Base-by-base conservation (phyloP, 2,888 invertebrate species). In the Nomada hirtipes region DNA sequence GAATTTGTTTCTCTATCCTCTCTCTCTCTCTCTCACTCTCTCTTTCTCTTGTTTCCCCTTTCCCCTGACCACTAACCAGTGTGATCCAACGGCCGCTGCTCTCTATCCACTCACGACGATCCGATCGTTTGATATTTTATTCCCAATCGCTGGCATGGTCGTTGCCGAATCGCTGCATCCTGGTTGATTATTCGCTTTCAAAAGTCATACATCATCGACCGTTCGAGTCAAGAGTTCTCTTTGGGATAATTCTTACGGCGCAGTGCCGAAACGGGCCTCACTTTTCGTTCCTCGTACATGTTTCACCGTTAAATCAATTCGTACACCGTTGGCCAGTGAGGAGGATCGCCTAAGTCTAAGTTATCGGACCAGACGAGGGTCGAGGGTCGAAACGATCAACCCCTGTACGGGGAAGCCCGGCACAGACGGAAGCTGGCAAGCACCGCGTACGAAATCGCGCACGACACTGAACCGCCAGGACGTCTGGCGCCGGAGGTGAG, bases 401-500 rank as follows among this genome's bases (percentile, higher is more conserved):
- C 15, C 47, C 26, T 15, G 15, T 20, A 23, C 71, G 82, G 52
- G 29, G 71, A 20, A 60, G 36, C 44, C 72, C 42, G 85, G 55
- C 85, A 86, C 86, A 73, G 76, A 60, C 60, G 70, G 29, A 70
- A 20, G 61, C 60, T 60, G 73, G 72, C 78, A 79, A 88, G 85
- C 88, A 89, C 59, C 92, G 91, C 92, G 91, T 89, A 89, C 90
- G 91, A 83, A 89, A 88, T 89, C 93, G 91, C 93, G 93, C 92
- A 91, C 92, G 91, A 91, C 89, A 93, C 93, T 93, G 91, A 91
- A 90, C 86, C 85, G 83, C 85, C 90, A 89, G 91, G 89, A 91
- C 89, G 89, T 89, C 91, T 89, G 83, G 88, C 89, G 89, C 88
- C 88, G 89, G 88, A 90, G 90, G 89, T 88, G 87, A 88, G 68